Evolutionary conservation across 1,140 invertebrate genomes (phyloP).

Genomic region (Amphibalanus amphitrite): DNA sequence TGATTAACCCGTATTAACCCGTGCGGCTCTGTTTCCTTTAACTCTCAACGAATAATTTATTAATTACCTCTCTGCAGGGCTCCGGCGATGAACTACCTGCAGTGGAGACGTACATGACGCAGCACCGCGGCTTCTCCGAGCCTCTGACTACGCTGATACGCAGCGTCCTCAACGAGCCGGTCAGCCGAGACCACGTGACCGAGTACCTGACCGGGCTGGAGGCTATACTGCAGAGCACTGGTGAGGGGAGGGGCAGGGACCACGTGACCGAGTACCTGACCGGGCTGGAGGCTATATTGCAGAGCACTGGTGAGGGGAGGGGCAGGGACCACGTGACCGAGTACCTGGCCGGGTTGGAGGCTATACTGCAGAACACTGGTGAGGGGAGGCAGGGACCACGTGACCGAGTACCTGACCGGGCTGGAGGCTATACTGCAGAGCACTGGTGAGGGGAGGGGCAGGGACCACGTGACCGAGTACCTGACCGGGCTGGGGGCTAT

Average conservation of each 20-base stretch:
- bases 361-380: slow-evolving; percentile 14
- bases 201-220: neutral
- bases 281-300: slow-evolving; percentile 6
- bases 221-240: slow-evolving; percentile 9
- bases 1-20: no score
- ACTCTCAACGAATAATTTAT: no score
- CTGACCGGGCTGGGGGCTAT: slow-evolving; percentile 3
- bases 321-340: neutral
- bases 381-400: neutral
- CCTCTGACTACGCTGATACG: slow-evolving; percentile 6
- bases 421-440: slow-evolving; percentile 6
- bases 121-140: slow-evolving; percentile 7
- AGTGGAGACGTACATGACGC: slow-evolving; percentile 3
- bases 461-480: neutral
- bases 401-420: neutral
- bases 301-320: slow-evolving; percentile 10
- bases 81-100: no score
- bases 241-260: neutral
- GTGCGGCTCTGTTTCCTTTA: no score
- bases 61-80: no score
- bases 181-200: neutral
- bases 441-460: slow-evolving; percentile 6
- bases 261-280: slow-evolving; percentile 1
- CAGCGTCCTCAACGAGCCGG: neutral
- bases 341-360: slow-evolving; percentile 4